phyloP scores from a whole-genome alignment of 1,140 invertebrate genomes.

The Pseudomyrmex cubaensis region DNA sequence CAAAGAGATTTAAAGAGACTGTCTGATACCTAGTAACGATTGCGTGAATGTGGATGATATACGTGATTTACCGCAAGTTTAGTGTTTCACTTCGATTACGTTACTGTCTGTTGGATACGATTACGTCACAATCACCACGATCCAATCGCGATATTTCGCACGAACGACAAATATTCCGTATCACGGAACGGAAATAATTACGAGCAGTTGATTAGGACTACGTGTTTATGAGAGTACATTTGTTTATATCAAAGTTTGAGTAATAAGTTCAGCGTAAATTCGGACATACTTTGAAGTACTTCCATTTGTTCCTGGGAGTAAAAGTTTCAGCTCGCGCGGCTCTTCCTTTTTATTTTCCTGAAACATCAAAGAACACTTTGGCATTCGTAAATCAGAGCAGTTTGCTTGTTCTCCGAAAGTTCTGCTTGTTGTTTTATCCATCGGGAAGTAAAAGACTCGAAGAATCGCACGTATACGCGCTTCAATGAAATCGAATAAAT shows the following conservation, averaged over 20 bases:
- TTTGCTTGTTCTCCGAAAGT: background rate
- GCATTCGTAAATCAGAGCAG: constrained; percentile 15
- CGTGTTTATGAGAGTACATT: background rate
- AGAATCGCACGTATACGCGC: background rate
- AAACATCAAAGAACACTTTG: constrained; percentile 19
- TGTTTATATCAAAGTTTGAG: background rate
- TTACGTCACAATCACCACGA: background rate
- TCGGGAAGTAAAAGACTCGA: constrained; percentile 4
- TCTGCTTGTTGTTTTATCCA: background rate
- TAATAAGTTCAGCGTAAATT: constrained; percentile 9
- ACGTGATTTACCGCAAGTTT: constrained; percentile 19
- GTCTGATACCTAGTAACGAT: background rate
- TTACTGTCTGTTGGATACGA: background rate
- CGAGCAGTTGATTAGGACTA: background rate
- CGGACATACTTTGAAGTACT: background rate
- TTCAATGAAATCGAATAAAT: constrained; percentile 30
- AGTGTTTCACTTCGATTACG: constrained; percentile 26
- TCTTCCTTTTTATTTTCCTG: background rate
- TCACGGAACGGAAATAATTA: background rate
- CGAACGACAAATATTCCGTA: background rate
- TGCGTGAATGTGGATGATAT: background rate
- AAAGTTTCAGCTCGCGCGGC: background rate
- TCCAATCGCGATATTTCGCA: background rate
- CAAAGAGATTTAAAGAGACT: background rate
- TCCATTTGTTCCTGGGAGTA: background rate